Conservation (phyloP, 1,140 invertebrate genomes). For the Anastatus disparis region DNA sequence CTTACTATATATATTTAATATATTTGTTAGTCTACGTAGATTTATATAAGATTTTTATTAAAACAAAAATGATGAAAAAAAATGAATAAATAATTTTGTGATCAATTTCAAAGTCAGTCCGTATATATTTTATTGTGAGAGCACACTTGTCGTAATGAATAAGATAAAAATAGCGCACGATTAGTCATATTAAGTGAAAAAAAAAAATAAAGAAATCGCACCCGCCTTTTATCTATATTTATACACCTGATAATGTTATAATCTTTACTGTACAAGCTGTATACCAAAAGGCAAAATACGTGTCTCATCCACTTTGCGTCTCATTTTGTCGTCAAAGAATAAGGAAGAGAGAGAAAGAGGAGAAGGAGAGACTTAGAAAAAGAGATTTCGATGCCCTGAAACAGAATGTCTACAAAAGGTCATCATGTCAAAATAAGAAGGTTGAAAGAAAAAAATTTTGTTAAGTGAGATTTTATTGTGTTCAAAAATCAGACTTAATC, state of each 20-base stretch:
- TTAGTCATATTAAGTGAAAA: too few relatives aligned
- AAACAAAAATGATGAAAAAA: too few relatives aligned
- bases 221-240: conserved; percentile 24
- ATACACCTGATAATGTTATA: conserved; percentile 8
- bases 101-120: too few relatives aligned
- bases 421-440: neutral
- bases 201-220: conserved; percentile 7
- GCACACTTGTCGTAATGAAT: neutral
- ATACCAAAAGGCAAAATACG: conserved; percentile 37
- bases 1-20: too few relatives aligned
- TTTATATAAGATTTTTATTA: too few relatives aligned
- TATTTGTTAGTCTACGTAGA: too few relatives aligned
- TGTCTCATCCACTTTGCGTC: neutral
- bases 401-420: neutral
- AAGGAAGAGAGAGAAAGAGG: too few relatives aligned
- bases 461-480: conserved; percentile 42
- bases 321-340: neutral
- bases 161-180: conserved; percentile 21
- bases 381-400: conserved; percentile 29
- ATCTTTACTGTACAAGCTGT: conserved; percentile 27
- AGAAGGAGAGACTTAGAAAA: conserved; percentile 1
- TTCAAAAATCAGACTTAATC: conserved; percentile 17
- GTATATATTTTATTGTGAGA: too few relatives aligned
- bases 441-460: neutral
- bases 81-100: too few relatives aligned